Conservation (phyloP, 2,888 invertebrate genomes). For the Darwinula stevensoni region DNA sequence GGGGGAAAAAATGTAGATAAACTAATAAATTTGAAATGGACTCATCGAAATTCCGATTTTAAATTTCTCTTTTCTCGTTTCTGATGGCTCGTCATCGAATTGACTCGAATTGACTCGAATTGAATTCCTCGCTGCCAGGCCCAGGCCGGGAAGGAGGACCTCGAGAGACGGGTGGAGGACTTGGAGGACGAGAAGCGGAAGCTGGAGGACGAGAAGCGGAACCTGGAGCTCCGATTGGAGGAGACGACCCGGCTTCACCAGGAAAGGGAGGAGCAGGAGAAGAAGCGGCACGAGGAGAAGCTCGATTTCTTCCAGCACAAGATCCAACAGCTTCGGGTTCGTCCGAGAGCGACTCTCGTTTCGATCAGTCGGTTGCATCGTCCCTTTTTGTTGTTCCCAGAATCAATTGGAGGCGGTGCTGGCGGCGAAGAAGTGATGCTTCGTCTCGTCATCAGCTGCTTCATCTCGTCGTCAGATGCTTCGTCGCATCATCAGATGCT, state of each 20-base stretch:
- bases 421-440: conserved; percentile 1
- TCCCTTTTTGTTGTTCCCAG: too few species aligned
- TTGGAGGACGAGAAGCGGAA: neutral
- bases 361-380: too few species aligned
- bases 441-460: too few species aligned
- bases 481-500: too few species aligned
- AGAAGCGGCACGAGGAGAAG: neutral
- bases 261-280: neutral
- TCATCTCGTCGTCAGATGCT: too few species aligned
- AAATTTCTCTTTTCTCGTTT: too few species aligned
- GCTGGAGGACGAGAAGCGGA: neutral
- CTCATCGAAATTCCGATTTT: too few species aligned
- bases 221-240: neutral
- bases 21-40: too few species aligned
- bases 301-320: neutral
- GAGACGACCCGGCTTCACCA: neutral
- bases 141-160: neutral
- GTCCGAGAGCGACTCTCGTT: too few species aligned
- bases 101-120: too few species aligned
- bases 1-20: too few species aligned
- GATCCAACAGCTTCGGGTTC: neutral
- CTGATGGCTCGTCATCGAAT: too few species aligned
- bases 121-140: neutral
- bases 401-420: conserved; percentile 1
- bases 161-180: neutral